Evolutionary conservation across 2,113 vertebrate genomes (phyloP).

Genomic region (Orycteropus afer): DNA sequence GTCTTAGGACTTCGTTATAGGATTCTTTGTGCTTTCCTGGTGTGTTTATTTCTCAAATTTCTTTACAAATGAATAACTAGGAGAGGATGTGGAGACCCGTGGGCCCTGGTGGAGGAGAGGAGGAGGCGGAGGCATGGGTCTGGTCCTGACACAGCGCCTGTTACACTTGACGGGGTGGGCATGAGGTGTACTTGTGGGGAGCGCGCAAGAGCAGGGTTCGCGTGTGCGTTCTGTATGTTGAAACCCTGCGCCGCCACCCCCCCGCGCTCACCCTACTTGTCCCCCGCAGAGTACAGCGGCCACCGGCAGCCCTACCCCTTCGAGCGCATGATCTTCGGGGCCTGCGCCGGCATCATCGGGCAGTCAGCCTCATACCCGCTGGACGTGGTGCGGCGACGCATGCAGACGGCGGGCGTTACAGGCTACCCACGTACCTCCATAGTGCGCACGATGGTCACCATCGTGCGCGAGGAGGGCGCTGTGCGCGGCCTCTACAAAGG

Average conservation of each 20-base stretch:
- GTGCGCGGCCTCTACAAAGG: constrained; percentile 96
- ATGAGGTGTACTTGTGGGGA: no score
- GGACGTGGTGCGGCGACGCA: constrained; percentile 97
- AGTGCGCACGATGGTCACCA: constrained; percentile 91
- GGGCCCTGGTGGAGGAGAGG: not conserved
- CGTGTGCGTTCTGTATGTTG: not conserved
- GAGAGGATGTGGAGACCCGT: not conserved
- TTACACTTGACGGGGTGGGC: no score
- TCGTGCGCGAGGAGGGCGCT: constrained; percentile 92
- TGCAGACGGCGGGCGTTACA: constrained; percentile 97
- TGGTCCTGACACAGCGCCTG: no score
- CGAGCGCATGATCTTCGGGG: constrained; percentile 94
- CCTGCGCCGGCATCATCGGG: constrained; percentile 95
- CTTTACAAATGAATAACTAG: not conserved
- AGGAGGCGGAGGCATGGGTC: no score
- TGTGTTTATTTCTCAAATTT: not conserved
- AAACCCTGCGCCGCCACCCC: no score
- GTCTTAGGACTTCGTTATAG: not conserved
- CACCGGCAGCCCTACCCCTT: constrained; percentile 90
- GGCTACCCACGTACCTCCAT: constrained; percentile 93
- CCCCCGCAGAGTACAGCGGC: constrained; percentile 90
- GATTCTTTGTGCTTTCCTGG: not conserved
- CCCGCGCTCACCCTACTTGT: rapidly evolving
- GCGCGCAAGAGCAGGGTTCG: no score
- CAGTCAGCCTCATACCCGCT: constrained; percentile 97